phyloP scores from a whole-genome alignment of 2,888 invertebrate genomes.

The Brachylomia viminalis region DNA sequence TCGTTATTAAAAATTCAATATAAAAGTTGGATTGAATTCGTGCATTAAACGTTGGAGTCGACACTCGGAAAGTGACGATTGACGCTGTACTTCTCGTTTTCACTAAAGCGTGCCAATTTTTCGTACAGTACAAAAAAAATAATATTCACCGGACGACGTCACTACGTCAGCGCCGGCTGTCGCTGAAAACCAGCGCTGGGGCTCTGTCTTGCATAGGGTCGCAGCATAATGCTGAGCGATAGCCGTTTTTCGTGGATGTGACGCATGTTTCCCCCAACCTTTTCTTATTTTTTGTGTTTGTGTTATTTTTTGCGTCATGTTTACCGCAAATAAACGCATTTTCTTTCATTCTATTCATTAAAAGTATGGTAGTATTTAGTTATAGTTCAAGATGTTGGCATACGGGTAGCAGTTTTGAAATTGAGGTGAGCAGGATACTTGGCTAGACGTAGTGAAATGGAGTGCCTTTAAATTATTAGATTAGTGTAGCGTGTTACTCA shows the following conservation, averaged over 20 bases:
- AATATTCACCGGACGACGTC: too few relatives aligned
- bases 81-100: not conserved
- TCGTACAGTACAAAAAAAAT: constrained; percentile 9
- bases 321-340: too few relatives aligned
- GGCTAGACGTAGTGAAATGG: not conserved
- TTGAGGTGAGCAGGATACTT: not conserved
- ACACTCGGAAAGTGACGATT: constrained; percentile 42
- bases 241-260: too few relatives aligned
- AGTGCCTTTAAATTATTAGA: not conserved
- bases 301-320: too few relatives aligned
- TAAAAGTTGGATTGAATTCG: constrained; percentile 72
- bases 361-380: not conserved
- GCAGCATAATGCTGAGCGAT: too few relatives aligned
- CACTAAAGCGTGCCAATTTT: not conserved
- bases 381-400: not conserved
- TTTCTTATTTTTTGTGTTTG: too few relatives aligned
- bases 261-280: too few relatives aligned
- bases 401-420: not conserved
- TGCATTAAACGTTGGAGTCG: constrained; percentile 44
- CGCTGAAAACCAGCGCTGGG: too few relatives aligned
- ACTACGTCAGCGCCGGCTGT: too few relatives aligned
- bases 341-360: too few relatives aligned
- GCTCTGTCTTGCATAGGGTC: too few relatives aligned
- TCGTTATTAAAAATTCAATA: constrained; percentile 74
- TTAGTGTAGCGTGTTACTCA: not conserved